Evolutionary conservation across 1,140 invertebrate species (phyloP).

Genomic region (Bombyx mori): DNA sequence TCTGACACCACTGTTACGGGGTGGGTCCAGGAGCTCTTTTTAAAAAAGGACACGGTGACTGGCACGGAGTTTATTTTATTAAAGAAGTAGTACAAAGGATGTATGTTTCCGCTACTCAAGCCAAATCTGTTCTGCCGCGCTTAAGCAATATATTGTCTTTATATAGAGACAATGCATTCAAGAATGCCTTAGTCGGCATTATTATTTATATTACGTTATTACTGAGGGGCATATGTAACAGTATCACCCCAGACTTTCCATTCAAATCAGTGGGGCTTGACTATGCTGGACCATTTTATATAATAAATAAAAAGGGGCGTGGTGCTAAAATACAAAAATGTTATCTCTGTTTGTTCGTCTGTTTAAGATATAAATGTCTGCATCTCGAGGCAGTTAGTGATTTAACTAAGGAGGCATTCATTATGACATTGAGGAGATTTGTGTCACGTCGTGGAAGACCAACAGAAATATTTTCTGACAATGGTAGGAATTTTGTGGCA

Average conservation of each 20-base stretch:
- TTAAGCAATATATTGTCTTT: too few species aligned
- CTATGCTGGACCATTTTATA: constrained; percentile 26
- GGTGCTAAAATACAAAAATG: constrained; percentile 3
- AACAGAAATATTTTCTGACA: constrained; percentile 11
- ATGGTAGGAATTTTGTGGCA: constrained; percentile 16
- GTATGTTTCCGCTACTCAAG: too few species aligned
- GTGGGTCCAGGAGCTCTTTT: too few species aligned
- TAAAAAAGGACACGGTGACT: too few species aligned
- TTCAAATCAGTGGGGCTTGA: constrained; percentile 28
- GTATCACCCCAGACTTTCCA: constrained; percentile 10
- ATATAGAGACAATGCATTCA: too few species aligned
- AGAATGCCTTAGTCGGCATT: too few species aligned
- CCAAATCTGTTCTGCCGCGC: too few species aligned
- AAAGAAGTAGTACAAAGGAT: too few species aligned
- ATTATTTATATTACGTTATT: too few species aligned
- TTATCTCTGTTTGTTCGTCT: background rate
- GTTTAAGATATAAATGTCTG: constrained; percentile 1
- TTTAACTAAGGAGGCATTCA: constrained; percentile 18
- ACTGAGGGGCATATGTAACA: too few species aligned
- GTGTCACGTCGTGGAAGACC: constrained; percentile 11
- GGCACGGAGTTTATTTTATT: too few species aligned
- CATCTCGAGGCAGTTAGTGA: constrained; percentile 20
- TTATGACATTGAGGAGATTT: constrained; percentile 19
- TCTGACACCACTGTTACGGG: too few species aligned
- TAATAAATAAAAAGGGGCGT: constrained; percentile 13